Evolutionary conservation across 2,113 vertebrate genomes (phyloP).

Genomic region (Python bivittatus): DNA sequence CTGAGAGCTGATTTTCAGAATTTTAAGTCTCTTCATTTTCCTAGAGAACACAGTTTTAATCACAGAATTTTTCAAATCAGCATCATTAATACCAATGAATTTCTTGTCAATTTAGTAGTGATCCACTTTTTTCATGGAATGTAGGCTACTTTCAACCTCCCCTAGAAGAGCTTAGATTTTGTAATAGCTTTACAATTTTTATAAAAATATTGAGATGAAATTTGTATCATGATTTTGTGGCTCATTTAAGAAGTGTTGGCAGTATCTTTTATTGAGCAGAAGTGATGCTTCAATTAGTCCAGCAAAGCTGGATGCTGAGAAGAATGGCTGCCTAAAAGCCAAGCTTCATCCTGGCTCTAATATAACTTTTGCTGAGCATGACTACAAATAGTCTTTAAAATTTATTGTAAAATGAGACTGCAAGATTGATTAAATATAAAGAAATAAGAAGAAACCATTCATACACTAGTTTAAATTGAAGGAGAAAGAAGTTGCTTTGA

Average conservation of each 20-base stretch:
- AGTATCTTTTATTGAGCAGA: neutral
- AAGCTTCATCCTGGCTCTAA: neutral
- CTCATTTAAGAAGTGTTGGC: neutral
- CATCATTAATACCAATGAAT: constrained; percentile 8
- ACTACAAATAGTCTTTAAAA: neutral
- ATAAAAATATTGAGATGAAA: neutral
- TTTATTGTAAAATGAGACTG: neutral
- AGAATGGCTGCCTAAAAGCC: neutral
- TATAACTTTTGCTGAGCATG: neutral
- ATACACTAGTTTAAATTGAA: neutral
- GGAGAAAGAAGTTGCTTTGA: neutral
- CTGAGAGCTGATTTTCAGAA: neutral
- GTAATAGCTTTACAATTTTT: constrained; percentile 11
- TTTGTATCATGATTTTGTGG: neutral
- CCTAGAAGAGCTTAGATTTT: neutral
- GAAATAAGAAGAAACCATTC: neutral
- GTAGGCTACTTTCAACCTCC: neutral
- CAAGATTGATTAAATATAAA: neutral
- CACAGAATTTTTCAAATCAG: neutral
- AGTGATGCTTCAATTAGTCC: neutral
- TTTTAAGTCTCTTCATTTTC: constrained; percentile 6
- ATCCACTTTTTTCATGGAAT: neutral
- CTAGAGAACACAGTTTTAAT: neutral
- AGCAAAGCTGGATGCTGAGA: neutral
- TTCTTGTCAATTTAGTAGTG: neutral